phyloP scores from a whole-genome alignment of 1,140 invertebrate species.

The Spodoptera litura region DNA sequence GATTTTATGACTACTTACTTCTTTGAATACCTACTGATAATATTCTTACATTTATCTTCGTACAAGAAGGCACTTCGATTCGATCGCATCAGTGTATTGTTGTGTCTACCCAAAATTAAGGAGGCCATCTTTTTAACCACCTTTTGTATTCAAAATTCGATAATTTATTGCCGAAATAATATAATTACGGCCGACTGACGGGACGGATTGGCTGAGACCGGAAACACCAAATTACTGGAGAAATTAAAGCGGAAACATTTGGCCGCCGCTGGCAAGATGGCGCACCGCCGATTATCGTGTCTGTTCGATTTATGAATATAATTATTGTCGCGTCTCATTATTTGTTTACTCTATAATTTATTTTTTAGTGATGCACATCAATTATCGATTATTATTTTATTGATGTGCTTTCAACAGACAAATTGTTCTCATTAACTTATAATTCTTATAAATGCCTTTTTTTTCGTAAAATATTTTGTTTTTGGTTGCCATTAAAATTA shows the following conservation, averaged over 20 bases:
- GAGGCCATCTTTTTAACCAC: constrained; percentile 68
- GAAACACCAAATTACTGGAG: constrained; percentile 84
- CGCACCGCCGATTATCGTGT: constrained; percentile 74
- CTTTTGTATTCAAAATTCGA: constrained; percentile 82
- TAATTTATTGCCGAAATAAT: constrained; percentile 86
- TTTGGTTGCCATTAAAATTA: constrained; percentile 25
- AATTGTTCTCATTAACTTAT: background rate
- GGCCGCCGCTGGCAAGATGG: constrained; percentile 85
- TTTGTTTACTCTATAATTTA: constrained; percentile 64
- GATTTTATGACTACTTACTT: constrained; percentile 34
- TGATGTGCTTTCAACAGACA: constrained; percentile 8
- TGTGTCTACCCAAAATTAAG: constrained; percentile 69
- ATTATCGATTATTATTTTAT: constrained; percentile 42
- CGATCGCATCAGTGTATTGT: constrained; percentile 54
- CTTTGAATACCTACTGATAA: background rate
- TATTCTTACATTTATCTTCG: constrained; percentile 38
- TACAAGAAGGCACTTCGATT: constrained; percentile 29
- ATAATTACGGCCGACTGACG: constrained; percentile 82
- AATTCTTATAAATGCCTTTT: background rate
- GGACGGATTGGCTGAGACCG: constrained; percentile 81
- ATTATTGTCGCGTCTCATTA: constrained; percentile 73
- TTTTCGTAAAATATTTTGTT: background rate
- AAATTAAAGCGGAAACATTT: constrained; percentile 86
- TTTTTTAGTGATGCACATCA: constrained; percentile 20
- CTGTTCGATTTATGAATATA: constrained; percentile 80